These are phyloP conservation scores for Grammomys dolichurus DNA, from an alignment of 2,113 vertebrate genomes.

Conservation along the genomic window DNA sequence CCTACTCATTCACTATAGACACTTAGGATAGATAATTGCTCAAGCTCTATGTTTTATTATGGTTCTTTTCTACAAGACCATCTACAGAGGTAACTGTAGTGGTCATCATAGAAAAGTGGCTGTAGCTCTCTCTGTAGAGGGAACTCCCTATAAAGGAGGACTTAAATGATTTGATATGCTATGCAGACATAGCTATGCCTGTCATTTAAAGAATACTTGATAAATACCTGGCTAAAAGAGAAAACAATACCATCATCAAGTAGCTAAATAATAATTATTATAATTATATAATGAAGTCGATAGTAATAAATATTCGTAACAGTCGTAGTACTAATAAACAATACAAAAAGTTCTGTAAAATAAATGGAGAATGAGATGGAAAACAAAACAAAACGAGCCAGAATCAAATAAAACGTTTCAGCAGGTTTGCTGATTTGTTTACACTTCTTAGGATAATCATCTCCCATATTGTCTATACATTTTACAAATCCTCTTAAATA, in stretches of 20 bases:
- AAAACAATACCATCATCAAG: background rate
- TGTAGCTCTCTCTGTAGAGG: background rate
- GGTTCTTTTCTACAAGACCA: background rate
- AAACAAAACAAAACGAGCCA: background rate
- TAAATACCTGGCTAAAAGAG: background rate
- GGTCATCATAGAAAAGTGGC: background rate
- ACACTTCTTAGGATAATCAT: background rate
- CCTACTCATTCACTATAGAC: background rate
- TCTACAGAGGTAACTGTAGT: background rate
- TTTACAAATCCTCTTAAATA: background rate
- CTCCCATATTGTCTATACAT: background rate
- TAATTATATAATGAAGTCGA: too few relatives aligned
- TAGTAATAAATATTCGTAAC: background rate
- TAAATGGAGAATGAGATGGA: background rate
- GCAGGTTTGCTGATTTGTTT: background rate
- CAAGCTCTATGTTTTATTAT: background rate
- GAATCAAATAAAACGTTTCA: background rate
- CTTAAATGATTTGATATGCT: conserved; percentile 4
- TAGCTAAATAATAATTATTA: background rate
- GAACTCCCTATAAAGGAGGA: background rate
- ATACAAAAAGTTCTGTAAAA: background rate
- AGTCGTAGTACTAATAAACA: background rate
- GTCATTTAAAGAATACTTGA: background rate
- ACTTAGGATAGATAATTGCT: background rate
- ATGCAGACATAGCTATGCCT: background rate